Percentiles rank a stretch among this genome's conserved stretches.
phyloP scores from a whole-genome alignment of 2,797 vertebrate genomes.

The Hoplostethus atlanticus region DNA sequence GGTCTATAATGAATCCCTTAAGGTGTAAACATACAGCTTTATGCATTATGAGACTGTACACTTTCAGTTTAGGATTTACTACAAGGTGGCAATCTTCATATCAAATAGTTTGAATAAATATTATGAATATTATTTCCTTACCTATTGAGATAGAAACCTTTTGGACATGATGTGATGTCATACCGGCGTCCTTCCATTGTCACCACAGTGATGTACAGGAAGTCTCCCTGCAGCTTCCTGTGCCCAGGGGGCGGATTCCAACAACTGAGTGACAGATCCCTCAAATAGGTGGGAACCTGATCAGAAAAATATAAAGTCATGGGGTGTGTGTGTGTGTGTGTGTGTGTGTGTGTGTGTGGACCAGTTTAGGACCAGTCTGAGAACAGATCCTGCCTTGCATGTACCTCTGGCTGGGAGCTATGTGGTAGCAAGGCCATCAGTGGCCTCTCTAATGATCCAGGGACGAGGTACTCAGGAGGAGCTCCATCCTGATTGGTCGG shows the following conservation, averaged over 20 bases:
- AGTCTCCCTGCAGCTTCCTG: constrained; percentile 88
- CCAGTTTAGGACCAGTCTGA: background rate
- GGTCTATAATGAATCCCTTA: background rate
- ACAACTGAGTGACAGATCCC: constrained; percentile 86
- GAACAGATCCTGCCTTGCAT: background rate
- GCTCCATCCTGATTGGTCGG: constrained; percentile 72
- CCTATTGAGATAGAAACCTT: constrained; percentile 87
- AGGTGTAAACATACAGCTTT: background rate
- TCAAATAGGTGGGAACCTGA: constrained; percentile 80
- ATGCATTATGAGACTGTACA: background rate
- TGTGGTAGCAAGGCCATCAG: constrained; percentile 85
- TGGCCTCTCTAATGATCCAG: constrained; percentile 85
- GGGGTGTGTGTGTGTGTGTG: constrained; percentile 8
- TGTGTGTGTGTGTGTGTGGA: background rate
- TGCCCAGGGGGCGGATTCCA: constrained; percentile 89
- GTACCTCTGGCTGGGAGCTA: constrained; percentile 82
- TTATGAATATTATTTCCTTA: constrained; percentile 38
- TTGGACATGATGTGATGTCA: constrained; percentile 86
- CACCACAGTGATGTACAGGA: constrained; percentile 83
- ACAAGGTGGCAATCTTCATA: background rate
- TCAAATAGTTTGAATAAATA: too few relatives aligned
- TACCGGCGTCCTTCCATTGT: constrained; percentile 82
- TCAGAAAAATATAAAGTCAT: constrained; percentile 21
- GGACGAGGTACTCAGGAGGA: constrained; percentile 87
- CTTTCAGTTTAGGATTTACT: background rate